A percentile compares a stretch with the other conserved stretches of the same genome.
These are phyloP conservation scores for Polietes domitor DNA, from an alignment of 2,888 invertebrate genomes.

Conservation along the genomic window DNA sequence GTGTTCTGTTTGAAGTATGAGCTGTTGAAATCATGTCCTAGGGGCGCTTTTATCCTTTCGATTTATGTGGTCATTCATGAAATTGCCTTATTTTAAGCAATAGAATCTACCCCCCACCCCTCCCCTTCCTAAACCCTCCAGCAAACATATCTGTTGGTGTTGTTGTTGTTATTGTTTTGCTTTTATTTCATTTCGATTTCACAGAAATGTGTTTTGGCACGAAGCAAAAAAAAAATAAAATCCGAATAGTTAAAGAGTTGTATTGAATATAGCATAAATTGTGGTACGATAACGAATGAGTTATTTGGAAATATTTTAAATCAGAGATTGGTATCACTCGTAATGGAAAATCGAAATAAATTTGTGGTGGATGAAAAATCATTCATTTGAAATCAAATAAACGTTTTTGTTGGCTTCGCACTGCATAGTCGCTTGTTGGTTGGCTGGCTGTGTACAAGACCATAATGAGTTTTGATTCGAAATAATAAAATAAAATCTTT, in stretches of 20 bases:
- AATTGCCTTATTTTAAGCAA: constrained; percentile 66
- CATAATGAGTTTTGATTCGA: constrained; percentile 18
- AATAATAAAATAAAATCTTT: constrained; percentile 4
- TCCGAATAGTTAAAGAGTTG: constrained; percentile 3
- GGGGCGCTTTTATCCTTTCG: constrained; percentile 65
- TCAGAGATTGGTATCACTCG: constrained; percentile 31
- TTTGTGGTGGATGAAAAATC: constrained; percentile 23
- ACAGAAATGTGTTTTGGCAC: constrained; percentile 17
- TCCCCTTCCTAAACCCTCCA: neutral
- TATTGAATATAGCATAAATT: constrained; percentile 33
- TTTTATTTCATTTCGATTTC: constrained; percentile 49
- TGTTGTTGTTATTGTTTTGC: constrained; percentile 45
- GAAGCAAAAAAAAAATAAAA: neutral
- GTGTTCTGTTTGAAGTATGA: constrained; percentile 50
- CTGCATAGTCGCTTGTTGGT: neutral
- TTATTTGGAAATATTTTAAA: constrained; percentile 34
- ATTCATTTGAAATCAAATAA: constrained; percentile 15
- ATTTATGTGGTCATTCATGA: constrained; percentile 69
- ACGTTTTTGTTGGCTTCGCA: neutral
- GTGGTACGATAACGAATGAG: constrained; percentile 24
- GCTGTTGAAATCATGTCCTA: constrained; percentile 64
- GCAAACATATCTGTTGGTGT: constrained; percentile 23
- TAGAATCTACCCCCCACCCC: constrained; percentile 26
- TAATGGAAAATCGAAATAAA: constrained; percentile 38
- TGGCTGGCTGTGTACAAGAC: neutral